Base-by-base conservation (phyloP, 2,797 vertebrate species). In the Acanthurus tractus region DNA sequence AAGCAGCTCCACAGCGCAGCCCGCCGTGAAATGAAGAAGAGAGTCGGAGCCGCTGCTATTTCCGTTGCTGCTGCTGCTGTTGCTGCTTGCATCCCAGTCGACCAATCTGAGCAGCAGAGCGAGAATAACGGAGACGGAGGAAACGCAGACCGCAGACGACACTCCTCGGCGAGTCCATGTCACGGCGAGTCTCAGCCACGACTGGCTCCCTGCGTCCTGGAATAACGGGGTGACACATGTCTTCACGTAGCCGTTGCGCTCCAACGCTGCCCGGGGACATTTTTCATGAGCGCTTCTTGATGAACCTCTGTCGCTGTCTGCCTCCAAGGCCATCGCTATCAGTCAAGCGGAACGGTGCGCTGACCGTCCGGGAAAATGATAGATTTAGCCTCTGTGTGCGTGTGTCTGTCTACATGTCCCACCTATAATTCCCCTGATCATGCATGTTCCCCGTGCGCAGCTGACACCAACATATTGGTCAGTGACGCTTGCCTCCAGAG, bases 61-160 rank as follows among this genome's bases (percentile, higher is more conserved):
- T 87, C 88, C 84, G 86, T 79, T 91, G 83, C 90, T 79, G 81
- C 84, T 74, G 84, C 78, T 67, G 83, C 83, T 20, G 61, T 58
- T 78, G 70, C 54, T 29, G 70, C 71, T 18, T 78, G 87, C 92
- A 84, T 92, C 90, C 91, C 92, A 90, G 88, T 89, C 88, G 69
- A 92, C 90, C 91, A 90, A 88, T 92, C 79, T 87, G 89, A 93
- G 90, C 86, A 92, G 84, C 88, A 92, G 88, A 89, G 91, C 88
- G 79, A 92, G 85, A 67, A 80, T 77, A 84, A 88, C 88, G 72
- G 94, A 93, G 88, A 95, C 86, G 29, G 89, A 94, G 81, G 94
- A 95, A 52, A 93, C 92, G 88, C 93, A 90, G 84, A 95, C 84
- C 72, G 93, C 94, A 88, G 86, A 94, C 88, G 81, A 93, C 94